phyloP scores from a whole-genome alignment of 2,888 invertebrate species.

The Prenolepis imparis region DNA sequence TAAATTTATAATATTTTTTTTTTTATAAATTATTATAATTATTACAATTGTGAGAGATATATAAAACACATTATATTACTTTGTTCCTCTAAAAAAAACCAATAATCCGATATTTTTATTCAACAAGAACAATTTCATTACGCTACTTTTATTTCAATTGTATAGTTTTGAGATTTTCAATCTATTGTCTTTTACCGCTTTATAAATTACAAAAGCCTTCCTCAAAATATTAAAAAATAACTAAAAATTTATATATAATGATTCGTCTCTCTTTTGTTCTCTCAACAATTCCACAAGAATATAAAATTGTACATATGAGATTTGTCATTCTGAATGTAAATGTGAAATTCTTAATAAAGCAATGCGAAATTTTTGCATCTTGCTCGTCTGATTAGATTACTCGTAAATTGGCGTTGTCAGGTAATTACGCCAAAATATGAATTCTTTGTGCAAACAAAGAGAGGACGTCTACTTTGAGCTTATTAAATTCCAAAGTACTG shows the following conservation, averaged over 20 bases:
- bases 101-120: not conserved
- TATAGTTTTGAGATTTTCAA: not conserved
- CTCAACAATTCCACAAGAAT: not conserved
- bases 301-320: not conserved
- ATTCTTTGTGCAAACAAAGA: not conserved
- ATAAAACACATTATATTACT: not conserved
- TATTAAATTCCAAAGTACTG: slow-evolving; percentile 59
- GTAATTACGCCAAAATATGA: slow-evolving; percentile 60
- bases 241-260: not conserved
- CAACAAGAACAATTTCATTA: not conserved
- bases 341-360: not conserved
- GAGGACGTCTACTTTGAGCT: slow-evolving; percentile 7
- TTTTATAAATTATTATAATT: not conserved
- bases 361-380: slow-evolving; percentile 20
- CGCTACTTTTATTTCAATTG: not conserved
- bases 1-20: not conserved
- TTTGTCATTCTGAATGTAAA: not conserved
- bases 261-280: not conserved
- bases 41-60: not conserved
- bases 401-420: slow-evolving; percentile 27
- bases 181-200: not conserved
- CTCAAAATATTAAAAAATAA: not conserved
- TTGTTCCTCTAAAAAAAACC: not conserved
- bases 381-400: slow-evolving; percentile 51
- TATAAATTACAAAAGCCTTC: not conserved